A percentile compares a stretch with the other conserved stretches of the same genome.
These are phyloP conservation scores for Phymastichus coffea DNA, from an alignment of 1,140 invertebrate species.

Conservation along the genomic window DNA sequence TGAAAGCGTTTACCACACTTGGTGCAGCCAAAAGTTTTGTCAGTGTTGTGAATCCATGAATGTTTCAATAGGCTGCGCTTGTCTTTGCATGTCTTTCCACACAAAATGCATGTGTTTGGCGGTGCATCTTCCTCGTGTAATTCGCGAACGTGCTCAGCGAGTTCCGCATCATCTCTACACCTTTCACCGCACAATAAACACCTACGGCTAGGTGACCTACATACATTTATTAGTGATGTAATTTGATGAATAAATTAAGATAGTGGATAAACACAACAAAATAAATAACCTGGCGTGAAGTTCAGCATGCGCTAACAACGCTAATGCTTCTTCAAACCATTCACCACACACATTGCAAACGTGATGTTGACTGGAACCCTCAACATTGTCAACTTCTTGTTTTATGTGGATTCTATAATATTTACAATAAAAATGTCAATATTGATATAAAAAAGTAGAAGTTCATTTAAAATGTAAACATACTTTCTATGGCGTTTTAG, in stretches of 20 bases:
- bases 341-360: constrained; percentile 76
- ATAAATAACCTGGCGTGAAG: constrained; percentile 62
- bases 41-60: constrained; percentile 64
- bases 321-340: constrained; percentile 70
- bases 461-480: constrained; percentile 12
- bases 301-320: constrained; percentile 75
- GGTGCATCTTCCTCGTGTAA: constrained; percentile 60
- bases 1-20: constrained; percentile 71
- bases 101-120: constrained; percentile 62
- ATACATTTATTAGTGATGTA: neutral
- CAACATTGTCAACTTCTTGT: constrained; percentile 55
- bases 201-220: constrained; percentile 53
- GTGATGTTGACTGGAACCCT: constrained; percentile 57
- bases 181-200: constrained; percentile 69
- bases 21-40: constrained; percentile 61
- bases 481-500: constrained; percentile 68
- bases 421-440: constrained; percentile 15
- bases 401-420: constrained; percentile 53
- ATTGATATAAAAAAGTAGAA: too few species aligned
- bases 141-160: constrained; percentile 61
- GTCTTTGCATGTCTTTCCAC: constrained; percentile 68
- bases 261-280: neutral
- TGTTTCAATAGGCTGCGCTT: constrained; percentile 68
- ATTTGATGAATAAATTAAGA: too few species aligned
- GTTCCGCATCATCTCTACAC: constrained; percentile 58